A percentile compares a stretch with the other conserved stretches of the same genome.
Conservation (phyloP, 2,113 vertebrate species). For the Cricetomys ansorgei region DNA sequence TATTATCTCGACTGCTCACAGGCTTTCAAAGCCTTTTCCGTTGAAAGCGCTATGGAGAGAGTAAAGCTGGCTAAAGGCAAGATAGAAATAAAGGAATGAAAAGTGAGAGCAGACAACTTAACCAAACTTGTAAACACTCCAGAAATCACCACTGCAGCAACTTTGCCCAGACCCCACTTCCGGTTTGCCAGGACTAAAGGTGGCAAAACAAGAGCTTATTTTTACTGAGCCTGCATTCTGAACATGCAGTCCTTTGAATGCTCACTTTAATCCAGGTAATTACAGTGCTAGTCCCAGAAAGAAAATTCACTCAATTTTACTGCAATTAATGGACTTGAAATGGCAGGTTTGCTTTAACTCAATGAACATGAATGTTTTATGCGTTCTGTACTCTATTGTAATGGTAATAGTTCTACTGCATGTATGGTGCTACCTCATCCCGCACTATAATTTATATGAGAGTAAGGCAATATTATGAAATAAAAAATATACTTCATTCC, state of each 20-base stretch:
- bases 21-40: not conserved
- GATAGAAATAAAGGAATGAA: not conserved
- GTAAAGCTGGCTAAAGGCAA: not conserved
- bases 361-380: conserved; percentile 55
- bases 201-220: not conserved
- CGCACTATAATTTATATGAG: conserved; percentile 8
- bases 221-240: not conserved
- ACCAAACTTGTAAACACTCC: not conserved
- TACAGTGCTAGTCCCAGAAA: conserved; percentile 10
- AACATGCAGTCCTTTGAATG: not conserved
- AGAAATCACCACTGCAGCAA: not conserved
- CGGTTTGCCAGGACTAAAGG: not conserved
- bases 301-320: conserved; percentile 50
- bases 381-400: not conserved
- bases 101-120: not conserved
- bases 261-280: conserved; percentile 49
- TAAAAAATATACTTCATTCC: conserved; percentile 35
- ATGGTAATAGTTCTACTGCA: not conserved
- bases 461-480: conserved; percentile 46
- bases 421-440: not conserved
- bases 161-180: not conserved
- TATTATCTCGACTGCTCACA: not conserved
- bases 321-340: conserved; percentile 56
- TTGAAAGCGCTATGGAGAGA: not conserved
- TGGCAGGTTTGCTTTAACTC: conserved; percentile 54